Evolutionary conservation across 1,140 invertebrate species (phyloP).

Genomic region (Cephus cinctus): DNA sequence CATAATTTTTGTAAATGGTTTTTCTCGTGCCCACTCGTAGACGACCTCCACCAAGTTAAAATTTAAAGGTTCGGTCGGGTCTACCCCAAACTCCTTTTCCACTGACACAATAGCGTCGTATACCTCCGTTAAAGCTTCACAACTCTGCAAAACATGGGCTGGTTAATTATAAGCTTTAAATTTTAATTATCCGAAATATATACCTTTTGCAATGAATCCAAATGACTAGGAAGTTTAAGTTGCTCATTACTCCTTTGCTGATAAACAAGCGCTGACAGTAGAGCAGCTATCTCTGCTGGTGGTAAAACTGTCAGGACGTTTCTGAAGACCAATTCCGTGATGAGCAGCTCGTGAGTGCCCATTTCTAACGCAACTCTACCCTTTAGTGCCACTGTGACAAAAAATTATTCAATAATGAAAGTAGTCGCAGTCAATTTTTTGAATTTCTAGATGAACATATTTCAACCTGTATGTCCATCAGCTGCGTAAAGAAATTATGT

Average conservation of each 20-base stretch:
- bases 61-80: constrained; percentile 70
- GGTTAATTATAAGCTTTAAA: constrained; percentile 3
- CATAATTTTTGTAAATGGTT: constrained; percentile 93
- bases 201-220: background rate
- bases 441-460: too few species aligned
- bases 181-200: constrained; percentile 3
- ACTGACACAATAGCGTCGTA: constrained; percentile 35
- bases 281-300: constrained; percentile 88
- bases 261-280: constrained; percentile 90
- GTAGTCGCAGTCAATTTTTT: too few species aligned
- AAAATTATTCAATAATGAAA: constrained; percentile 20
- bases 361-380: constrained; percentile 95
- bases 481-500: too few species aligned
- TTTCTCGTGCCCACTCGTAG: constrained; percentile 90
- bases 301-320: constrained; percentile 85
- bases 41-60: constrained; percentile 92
- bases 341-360: constrained; percentile 89
- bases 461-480: too few species aligned
- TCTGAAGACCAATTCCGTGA: constrained; percentile 94
- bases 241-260: constrained; percentile 69
- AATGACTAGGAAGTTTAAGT: constrained; percentile 9
- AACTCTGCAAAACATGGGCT: constrained; percentile 22
- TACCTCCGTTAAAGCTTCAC: constrained; percentile 35
- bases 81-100: constrained; percentile 37
- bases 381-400: constrained; percentile 73